Conservation (phyloP, 2,888 invertebrate species). For the Dromius quadrimaculatus region DNA sequence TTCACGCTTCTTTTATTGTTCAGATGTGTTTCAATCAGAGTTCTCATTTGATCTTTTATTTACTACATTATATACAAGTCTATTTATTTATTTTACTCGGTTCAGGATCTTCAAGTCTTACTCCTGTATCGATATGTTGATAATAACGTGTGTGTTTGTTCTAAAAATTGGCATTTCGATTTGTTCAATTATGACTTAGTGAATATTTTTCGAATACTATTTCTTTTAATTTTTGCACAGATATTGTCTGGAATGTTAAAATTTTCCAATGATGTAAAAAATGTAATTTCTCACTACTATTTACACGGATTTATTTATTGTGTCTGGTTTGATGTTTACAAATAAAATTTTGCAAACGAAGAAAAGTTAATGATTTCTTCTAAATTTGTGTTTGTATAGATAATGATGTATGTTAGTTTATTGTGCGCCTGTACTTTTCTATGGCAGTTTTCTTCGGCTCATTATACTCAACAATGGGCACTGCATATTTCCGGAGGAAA, state of each 20-base stretch:
- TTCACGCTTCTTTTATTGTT: conserved; percentile 29
- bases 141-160: conserved; percentile 4
- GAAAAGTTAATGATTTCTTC: conserved; percentile 25
- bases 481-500: conserved; percentile 80
- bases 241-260: conserved; percentile 2
- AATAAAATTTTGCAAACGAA: conserved; percentile 19
- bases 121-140: conserved; percentile 29
- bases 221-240: conserved; percentile 31
- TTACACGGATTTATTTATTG: conserved; percentile 10
- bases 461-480: conserved; percentile 88
- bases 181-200: conserved; percentile 39
- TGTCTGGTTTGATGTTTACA: conserved; percentile 32
- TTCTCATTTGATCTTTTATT: conserved; percentile 31
- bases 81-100: conserved; percentile 26
- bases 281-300: conserved; percentile 10
- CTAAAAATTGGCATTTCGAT: conserved; percentile 23
- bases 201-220: conserved; percentile 17
- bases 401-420: conserved; percentile 49
- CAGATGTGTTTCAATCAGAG: conserved; percentile 23
- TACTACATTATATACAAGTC: conserved; percentile 32
- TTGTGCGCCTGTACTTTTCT: conserved; percentile 48
- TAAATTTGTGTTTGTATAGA: conserved; percentile 39
- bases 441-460: conserved; percentile 59
- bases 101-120: conserved; percentile 1
- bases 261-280: conserved; percentile 25